phyloP scores from a whole-genome alignment of 2,888 invertebrate species.

The Phortica magna region DNA sequence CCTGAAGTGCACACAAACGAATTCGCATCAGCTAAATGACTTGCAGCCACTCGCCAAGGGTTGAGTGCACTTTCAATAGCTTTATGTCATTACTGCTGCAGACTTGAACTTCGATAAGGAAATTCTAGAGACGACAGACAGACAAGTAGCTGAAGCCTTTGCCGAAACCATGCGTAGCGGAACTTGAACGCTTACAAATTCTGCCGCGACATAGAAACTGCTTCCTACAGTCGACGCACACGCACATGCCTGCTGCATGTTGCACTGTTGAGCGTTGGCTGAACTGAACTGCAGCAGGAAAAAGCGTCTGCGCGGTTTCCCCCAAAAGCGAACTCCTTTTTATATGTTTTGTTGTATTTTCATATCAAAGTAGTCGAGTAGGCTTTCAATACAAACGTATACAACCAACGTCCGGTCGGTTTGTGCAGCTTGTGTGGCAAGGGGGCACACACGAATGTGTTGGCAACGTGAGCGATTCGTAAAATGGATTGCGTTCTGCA shows the following conservation, averaged over 20 bases:
- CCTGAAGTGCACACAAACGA: no score
- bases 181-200: background rate
- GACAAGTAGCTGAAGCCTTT: background rate
- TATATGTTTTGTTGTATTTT: slow-evolving; percentile 7
- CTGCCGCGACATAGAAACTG: background rate
- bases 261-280: slow-evolving; percentile 19
- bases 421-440: background rate
- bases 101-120: no score
- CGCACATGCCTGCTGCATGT: slow-evolving; percentile 1
- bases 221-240: slow-evolving; percentile 23
- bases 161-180: background rate
- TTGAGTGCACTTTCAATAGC: no score
- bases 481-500: slow-evolving; percentile 63
- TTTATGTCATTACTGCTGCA: no score
- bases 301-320: slow-evolving; percentile 1
- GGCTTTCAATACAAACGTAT: slow-evolving; percentile 7
- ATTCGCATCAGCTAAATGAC: no score
- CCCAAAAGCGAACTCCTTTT: slow-evolving; percentile 16
- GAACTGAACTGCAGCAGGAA: background rate
- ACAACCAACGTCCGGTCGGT: slow-evolving; percentile 34
- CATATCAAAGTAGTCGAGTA: slow-evolving; percentile 21
- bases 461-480: slow-evolving; percentile 40
- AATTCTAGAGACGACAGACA: no score
- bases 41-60: no score
- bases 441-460: slow-evolving; percentile 17